Percentiles rank a stretch among this genome's conserved stretches.
phyloP scores from a whole-genome alignment of 2,888 invertebrate genomes.

The Drosophila atroscutellata region DNA sequence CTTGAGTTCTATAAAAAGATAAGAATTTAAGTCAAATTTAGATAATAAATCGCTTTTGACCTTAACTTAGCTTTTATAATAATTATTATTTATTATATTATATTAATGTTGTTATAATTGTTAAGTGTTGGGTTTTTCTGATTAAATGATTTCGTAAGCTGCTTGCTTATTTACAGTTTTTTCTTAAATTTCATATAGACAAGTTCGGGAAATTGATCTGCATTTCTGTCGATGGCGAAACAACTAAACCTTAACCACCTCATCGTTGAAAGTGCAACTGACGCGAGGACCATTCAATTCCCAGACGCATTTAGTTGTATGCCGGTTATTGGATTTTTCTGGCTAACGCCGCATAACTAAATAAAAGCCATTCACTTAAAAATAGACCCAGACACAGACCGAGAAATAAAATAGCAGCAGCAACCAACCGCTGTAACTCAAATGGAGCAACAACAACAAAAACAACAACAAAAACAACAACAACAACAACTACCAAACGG shows the following conservation, averaged over 20 bases:
- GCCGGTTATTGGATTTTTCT: constrained; percentile 59
- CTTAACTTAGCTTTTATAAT: not conserved
- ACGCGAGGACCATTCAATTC: constrained; percentile 30
- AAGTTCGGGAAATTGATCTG: not conserved
- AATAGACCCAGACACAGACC: constrained; percentile 13
- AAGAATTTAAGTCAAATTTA: no score
- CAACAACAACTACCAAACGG: constrained; percentile 12
- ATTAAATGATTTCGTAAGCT: not conserved
- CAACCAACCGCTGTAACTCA: constrained; percentile 50
- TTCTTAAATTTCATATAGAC: constrained; percentile 11
- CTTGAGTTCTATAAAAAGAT: not conserved
- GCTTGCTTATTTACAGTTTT: not conserved
- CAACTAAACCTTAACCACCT: constrained; percentile 42
- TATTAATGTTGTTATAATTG: not conserved
- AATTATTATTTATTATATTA: not conserved
- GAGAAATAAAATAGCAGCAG: constrained; percentile 29
- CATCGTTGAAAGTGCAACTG: constrained; percentile 49
- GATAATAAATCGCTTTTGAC: fast-evolving
- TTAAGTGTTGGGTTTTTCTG: not conserved
- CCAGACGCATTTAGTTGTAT: constrained; percentile 57
- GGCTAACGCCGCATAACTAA: constrained; percentile 59
- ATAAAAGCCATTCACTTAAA: constrained; percentile 69
- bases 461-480: no score
- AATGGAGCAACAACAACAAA: constrained; percentile 32
- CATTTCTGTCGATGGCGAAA: not conserved